Evolutionary conservation across 2,888 invertebrate genomes (phyloP).

Genomic region (Drepanosiphum platanoidis): DNA sequence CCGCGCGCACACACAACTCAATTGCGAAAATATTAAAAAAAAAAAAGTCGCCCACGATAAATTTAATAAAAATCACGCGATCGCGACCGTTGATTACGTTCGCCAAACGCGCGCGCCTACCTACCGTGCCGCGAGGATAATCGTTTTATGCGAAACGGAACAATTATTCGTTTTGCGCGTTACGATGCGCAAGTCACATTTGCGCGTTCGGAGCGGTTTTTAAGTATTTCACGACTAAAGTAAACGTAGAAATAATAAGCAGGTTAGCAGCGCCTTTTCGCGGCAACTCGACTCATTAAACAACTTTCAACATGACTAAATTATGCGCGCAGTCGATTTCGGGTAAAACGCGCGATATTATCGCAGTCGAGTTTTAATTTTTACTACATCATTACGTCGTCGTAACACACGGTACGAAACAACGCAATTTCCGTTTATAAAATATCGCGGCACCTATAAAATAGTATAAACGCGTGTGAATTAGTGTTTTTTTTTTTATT

Average conservation of each 20-base stretch:
- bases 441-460: too few relatives aligned
- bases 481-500: too few relatives aligned
- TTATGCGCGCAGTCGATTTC: neutral
- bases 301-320: neutral
- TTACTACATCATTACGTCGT: too few relatives aligned
- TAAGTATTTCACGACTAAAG: neutral
- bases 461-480: too few relatives aligned
- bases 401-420: too few relatives aligned
- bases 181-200: too few relatives aligned
- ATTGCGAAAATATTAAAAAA: neutral
- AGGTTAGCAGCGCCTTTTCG: neutral
- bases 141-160: neutral
- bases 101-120: too few relatives aligned
- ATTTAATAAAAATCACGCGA: slow-evolving; percentile 7
- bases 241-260: slow-evolving; percentile 13
- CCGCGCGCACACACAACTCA: neutral
- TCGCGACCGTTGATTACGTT: neutral
- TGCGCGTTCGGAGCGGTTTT: neutral
- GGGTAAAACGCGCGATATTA: neutral
- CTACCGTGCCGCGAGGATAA: neutral
- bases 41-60: neutral
- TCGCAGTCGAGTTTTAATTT: neutral
- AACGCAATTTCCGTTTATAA: too few relatives aligned
- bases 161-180: neutral
- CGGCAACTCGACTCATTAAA: neutral